Evolutionary conservation across 2,888 invertebrate genomes (phyloP).

Genomic region (Amphiduros pacificus): DNA sequence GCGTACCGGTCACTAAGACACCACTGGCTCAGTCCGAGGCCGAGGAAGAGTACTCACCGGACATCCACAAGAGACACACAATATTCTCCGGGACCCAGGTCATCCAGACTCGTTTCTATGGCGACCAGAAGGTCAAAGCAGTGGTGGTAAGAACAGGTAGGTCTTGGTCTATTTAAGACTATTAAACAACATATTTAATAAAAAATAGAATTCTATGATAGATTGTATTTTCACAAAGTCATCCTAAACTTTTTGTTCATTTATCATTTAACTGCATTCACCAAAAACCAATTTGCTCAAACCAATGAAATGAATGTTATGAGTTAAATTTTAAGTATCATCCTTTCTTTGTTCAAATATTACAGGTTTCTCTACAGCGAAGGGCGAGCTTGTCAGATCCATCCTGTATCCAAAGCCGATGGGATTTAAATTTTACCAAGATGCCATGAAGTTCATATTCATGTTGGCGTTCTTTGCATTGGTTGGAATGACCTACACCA

Average conservation of each 20-base stretch:
- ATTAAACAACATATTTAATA: too few species aligned
- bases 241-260: too few species aligned
- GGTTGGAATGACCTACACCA: slow-evolving; percentile 81
- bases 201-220: too few species aligned
- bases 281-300: too few species aligned
- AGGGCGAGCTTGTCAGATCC: slow-evolving; percentile 83
- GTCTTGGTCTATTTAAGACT: too few species aligned
- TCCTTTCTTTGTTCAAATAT: too few species aligned
- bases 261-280: too few species aligned
- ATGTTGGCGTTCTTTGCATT: slow-evolving; percentile 78
- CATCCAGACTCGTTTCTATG: slow-evolving; percentile 87
- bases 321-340: too few species aligned
- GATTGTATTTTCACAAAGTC: too few species aligned
- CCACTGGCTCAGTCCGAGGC: slow-evolving; percentile 65
- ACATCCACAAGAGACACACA: slow-evolving; percentile 85
- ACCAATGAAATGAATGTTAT: too few species aligned
- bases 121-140: slow-evolving; percentile 74
- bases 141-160: slow-evolving; percentile 77
- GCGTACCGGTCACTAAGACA: slow-evolving; percentile 93
- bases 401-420: slow-evolving; percentile 94
- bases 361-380: slow-evolving; percentile 82
- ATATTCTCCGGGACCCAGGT: slow-evolving; percentile 88
- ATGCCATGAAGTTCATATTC: slow-evolving; percentile 77
- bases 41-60: slow-evolving; percentile 70
- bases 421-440: slow-evolving; percentile 91